phyloP scores from a whole-genome alignment of 2,797 vertebrate genomes.

The Peromyscus melanophrys region DNA sequence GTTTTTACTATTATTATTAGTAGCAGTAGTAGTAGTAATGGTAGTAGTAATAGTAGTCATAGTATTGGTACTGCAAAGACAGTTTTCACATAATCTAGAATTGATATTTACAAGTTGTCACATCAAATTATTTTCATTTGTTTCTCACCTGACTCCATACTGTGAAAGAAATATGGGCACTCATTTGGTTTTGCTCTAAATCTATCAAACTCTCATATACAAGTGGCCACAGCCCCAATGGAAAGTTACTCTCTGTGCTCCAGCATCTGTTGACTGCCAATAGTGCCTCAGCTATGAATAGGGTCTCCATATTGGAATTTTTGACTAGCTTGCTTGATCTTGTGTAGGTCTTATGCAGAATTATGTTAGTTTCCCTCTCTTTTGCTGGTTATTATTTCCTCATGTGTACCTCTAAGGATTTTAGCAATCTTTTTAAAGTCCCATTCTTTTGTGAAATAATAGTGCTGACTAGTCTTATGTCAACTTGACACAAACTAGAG shows the following conservation, averaged over 20 bases:
- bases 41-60: neutral
- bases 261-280: neutral
- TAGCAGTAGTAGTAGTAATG: neutral
- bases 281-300: too few species aligned
- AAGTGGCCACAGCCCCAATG: neutral
- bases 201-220: neutral
- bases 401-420: neutral
- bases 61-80: neutral
- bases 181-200: neutral
- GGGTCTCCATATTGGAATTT: neutral
- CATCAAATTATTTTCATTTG: neutral
- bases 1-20: neutral
- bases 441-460: neutral
- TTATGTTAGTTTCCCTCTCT: neutral
- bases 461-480: neutral
- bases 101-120: neutral
- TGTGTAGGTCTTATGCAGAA: neutral
- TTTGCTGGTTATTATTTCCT: constrained; percentile 36
- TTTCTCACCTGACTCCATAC: neutral
- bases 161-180: neutral
- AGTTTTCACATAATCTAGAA: neutral
- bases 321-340: neutral
- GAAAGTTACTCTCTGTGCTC: neutral
- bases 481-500: neutral
- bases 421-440: constrained; percentile 19